phyloP scores from a whole-genome alignment of 2,797 vertebrate species.

The Characodon lateralis region DNA sequence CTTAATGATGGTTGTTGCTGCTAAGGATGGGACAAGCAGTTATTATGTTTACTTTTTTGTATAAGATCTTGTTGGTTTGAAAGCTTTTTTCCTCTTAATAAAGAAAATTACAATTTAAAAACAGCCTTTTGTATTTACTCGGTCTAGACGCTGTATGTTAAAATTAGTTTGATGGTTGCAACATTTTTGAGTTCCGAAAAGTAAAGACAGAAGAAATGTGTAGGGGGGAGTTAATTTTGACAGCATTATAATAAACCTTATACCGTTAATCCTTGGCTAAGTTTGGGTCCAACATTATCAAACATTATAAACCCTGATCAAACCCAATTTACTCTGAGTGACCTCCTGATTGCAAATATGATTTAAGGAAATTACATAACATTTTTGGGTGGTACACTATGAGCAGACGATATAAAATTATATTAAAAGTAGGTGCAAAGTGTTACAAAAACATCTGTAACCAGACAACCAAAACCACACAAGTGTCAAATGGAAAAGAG shows the following conservation, averaged over 20 bases:
- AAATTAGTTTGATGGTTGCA: neutral
- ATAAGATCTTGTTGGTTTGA: neutral
- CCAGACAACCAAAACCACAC: neutral
- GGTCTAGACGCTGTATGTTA: neutral
- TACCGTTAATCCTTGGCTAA: too few relatives aligned
- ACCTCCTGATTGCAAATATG: too few relatives aligned
- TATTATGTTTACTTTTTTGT: neutral
- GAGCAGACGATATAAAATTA: neutral
- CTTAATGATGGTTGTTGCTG: too few relatives aligned
- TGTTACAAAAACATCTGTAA: neutral
- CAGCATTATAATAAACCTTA: too few relatives aligned
- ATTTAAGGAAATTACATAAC: too few relatives aligned
- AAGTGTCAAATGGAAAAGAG: neutral
- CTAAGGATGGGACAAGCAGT: too few relatives aligned
- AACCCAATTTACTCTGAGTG: neutral
- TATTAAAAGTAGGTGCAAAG: neutral
- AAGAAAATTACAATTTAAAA: neutral
- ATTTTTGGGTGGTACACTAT: too few relatives aligned
- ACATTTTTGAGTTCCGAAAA: neutral
- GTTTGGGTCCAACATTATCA: too few relatives aligned
- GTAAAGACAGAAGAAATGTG: too few relatives aligned
- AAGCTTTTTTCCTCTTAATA: neutral
- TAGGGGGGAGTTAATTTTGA: too few relatives aligned
- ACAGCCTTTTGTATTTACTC: neutral
- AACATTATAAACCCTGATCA: neutral